Conservation (phyloP, 2,113 vertebrate genomes). For the Callorhinus ursinus region DNA sequence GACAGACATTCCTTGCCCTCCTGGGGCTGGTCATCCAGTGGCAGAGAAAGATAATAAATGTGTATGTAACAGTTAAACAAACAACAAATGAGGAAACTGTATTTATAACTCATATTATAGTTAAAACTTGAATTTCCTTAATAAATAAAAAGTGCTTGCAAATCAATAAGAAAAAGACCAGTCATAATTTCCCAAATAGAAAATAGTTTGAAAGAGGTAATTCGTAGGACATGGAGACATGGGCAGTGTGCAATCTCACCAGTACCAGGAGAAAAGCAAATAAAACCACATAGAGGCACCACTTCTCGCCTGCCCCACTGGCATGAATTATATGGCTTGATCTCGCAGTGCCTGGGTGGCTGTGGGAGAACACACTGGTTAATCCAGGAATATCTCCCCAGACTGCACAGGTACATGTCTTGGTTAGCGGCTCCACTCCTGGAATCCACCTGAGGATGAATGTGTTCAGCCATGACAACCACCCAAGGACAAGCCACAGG, state of each 20-base stretch:
- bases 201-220: background rate
- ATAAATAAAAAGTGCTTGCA: background rate
- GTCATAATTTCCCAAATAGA: background rate
- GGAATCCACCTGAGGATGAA: background rate
- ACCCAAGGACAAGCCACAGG: background rate
- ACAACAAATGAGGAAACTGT: too few relatives aligned
- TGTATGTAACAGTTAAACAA: background rate
- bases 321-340: background rate
- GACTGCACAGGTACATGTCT: accelerated
- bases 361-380: background rate
- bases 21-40: background rate
- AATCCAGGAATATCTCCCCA: background rate
- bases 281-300: accelerated
- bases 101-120: background rate
- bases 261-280: accelerated
- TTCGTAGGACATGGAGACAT: accelerated
- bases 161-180: background rate
- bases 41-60: accelerated
- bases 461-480: background rate
- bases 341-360: background rate
- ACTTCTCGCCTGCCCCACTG: accelerated
- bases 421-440: background rate
- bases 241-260: accelerated
- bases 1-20: background rate
- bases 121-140: background rate